These are phyloP conservation scores for Omphaloscelis lunosa DNA, from an alignment of 2,888 invertebrate genomes.

Conservation along the genomic window DNA sequence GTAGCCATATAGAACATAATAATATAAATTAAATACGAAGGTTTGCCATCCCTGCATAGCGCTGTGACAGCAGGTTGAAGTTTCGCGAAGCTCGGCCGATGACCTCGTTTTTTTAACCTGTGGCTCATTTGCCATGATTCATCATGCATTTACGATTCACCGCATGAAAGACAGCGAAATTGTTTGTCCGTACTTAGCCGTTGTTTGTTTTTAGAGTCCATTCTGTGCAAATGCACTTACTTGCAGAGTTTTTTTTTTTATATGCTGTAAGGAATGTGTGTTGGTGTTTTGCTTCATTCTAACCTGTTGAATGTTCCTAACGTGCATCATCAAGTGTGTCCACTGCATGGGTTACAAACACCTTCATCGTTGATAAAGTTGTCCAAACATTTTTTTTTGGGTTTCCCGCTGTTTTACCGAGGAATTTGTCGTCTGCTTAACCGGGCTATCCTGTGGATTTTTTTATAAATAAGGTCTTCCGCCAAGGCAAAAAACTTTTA, in stretches of 20 bases:
- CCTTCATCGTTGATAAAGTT: no score
- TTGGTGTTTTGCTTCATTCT: background rate
- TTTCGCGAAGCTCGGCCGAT: constrained; percentile 63
- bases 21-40: background rate
- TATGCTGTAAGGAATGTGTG: constrained; percentile 6
- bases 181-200: constrained; percentile 50
- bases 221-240: constrained; percentile 20
- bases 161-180: constrained; percentile 49
- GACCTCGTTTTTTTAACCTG: constrained; percentile 70
- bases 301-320: background rate
- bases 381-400: no score
- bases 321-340: background rate
- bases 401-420: no score
- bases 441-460: no score
- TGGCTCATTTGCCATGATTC: constrained; percentile 70
- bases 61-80: constrained; percentile 52
- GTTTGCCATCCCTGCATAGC: constrained; percentile 40
- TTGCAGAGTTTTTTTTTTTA: background rate
- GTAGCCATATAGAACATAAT: no score
- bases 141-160: constrained; percentile 68
- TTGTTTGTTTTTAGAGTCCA: constrained; percentile 58
- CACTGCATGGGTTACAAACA: background rate
- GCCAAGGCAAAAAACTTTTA: no score
- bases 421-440: no score
- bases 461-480: no score